A percentile compares a stretch with the other conserved stretches of the same genome.
Evolutionary conservation across 2,888 invertebrate species (phyloP).

Genomic region (Drosophila rellima): DNA sequence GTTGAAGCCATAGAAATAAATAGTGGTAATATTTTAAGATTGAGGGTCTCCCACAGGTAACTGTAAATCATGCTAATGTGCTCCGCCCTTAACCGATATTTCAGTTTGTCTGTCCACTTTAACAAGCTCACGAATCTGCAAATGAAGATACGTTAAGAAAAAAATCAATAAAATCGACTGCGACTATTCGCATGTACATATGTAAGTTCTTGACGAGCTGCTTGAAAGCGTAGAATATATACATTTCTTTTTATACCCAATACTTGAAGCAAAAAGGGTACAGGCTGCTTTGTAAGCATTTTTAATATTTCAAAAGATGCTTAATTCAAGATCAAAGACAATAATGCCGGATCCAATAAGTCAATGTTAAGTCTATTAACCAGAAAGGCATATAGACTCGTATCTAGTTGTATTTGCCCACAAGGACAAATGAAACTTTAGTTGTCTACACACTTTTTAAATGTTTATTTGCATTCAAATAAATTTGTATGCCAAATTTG

Average conservation of each 20-base stretch:
- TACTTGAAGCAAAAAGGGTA: background rate
- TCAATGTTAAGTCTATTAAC: constrained; percentile 1
- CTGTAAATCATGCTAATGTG: constrained; percentile 24
- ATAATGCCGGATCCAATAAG: background rate
- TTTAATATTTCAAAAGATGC: too few species aligned
- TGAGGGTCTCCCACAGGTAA: background rate
- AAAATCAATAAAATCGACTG: constrained; percentile 31
- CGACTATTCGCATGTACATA: constrained; percentile 3
- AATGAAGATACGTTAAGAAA: constrained; percentile 19
- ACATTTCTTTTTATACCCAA: constrained; percentile 8
- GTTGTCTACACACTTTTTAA: background rate
- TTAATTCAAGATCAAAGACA: constrained; percentile 3
- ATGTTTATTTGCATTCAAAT: background rate
- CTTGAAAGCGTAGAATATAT: constrained; percentile 4
- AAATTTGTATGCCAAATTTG: constrained; percentile 21
- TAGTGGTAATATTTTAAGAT: background rate
- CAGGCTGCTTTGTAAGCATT: background rate
- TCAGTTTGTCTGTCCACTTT: background rate
- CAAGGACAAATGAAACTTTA: constrained; percentile 9
- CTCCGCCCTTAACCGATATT: constrained; percentile 1
- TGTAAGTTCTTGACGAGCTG: constrained; percentile 19
- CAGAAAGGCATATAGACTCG: background rate
- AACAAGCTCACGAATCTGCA: constrained; percentile 23
- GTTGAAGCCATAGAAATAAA: background rate
- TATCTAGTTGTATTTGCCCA: background rate